Percentiles rank a stretch among this genome's conserved stretches.
Evolutionary conservation across 1,140 invertebrate genomes (phyloP).

Genomic region (Tigriopus japonicus): DNA sequence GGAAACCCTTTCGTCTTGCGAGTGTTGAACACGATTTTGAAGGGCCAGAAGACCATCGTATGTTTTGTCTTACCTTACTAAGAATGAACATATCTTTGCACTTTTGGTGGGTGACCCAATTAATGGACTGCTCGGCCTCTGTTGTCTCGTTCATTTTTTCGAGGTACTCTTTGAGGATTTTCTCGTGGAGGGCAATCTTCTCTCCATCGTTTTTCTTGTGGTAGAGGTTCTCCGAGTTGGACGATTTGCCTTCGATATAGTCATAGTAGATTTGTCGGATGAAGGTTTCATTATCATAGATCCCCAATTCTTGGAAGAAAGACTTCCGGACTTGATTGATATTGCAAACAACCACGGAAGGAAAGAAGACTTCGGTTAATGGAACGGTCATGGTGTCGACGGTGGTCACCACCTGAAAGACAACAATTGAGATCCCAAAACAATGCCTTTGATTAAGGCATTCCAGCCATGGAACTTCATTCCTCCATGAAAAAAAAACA

Average conservation of each 20-base stretch:
- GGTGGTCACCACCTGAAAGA: constrained; percentile 11
- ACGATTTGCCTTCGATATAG: constrained; percentile 12
- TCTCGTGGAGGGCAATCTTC: constrained; percentile 10
- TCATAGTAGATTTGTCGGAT: constrained; percentile 14
- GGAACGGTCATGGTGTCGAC: constrained; percentile 15
- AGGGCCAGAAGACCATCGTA: no score
- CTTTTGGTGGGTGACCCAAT: constrained; percentile 14
- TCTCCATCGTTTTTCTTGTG: neutral
- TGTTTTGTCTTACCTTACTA: constrained; percentile 1
- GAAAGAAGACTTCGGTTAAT: constrained; percentile 13
- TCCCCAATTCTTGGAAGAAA: constrained; percentile 11
- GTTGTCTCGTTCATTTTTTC: constrained; percentile 13
- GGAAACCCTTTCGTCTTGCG: no score
- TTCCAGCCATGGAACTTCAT: no score
- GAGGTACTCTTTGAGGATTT: constrained; percentile 7
- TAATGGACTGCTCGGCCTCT: constrained; percentile 11
- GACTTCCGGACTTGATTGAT: constrained; percentile 14
- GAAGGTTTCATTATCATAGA: constrained; percentile 15
- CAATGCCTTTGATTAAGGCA: no score
- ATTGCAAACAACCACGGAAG: constrained; percentile 14
- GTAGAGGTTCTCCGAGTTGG: neutral
- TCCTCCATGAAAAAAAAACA: no score
- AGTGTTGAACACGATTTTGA: no score
- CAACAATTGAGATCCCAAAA: neutral
- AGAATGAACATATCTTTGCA: constrained; percentile 14